phyloP scores from a whole-genome alignment of 2,113 vertebrate species.

The Petaurus breviceps region DNA sequence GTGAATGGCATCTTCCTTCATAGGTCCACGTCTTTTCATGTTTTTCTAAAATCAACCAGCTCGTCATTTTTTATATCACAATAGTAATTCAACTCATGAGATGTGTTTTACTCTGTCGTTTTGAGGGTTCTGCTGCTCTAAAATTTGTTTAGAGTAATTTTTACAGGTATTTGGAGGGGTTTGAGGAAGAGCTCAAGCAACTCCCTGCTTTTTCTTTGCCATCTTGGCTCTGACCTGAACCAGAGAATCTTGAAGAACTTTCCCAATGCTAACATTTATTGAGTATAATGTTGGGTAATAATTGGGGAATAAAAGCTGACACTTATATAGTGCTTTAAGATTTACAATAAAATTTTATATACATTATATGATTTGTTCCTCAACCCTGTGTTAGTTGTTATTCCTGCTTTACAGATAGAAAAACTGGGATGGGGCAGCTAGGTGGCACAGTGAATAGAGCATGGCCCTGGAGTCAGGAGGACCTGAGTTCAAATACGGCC shows the following conservation, averaged over 20 bases:
- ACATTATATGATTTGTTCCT: not conserved
- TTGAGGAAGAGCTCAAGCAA: too few species aligned
- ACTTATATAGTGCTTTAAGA: not conserved
- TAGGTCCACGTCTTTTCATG: not conserved
- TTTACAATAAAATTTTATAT: not conserved
- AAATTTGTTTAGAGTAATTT: too few species aligned
- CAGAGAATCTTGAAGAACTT: not conserved
- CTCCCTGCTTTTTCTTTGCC: too few species aligned
- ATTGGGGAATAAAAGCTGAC: not conserved
- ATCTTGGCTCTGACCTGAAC: not conserved
- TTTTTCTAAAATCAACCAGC: not conserved
- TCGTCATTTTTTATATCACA: too few species aligned
- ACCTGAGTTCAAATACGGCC: too few species aligned
- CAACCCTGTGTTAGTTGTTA: not conserved
- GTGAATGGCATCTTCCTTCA: not conserved
- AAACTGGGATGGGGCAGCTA: not conserved
- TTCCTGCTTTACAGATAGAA: conserved; percentile 21
- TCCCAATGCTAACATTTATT: not conserved
- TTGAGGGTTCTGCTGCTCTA: too few species aligned
- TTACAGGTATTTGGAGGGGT: too few species aligned
- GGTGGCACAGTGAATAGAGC: too few species aligned
- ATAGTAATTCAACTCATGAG: too few species aligned
- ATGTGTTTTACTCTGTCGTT: too few species aligned
- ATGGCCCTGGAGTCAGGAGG: too few species aligned
- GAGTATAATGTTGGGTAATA: not conserved